phyloP scores from a whole-genome alignment of 2,888 invertebrate species.

The Aleiodes alternator region DNA sequence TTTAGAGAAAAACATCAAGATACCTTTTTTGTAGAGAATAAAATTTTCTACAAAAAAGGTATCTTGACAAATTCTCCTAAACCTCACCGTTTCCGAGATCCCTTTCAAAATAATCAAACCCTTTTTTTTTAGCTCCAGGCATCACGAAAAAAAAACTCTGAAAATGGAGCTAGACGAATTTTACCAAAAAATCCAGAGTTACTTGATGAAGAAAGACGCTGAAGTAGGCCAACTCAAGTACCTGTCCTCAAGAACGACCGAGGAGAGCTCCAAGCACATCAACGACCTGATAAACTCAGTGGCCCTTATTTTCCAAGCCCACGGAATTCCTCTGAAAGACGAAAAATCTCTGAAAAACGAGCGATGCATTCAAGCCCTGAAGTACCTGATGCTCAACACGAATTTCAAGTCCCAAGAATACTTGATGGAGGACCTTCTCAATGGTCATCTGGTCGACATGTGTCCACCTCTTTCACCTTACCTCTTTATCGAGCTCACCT shows the following conservation, averaged over 20 bases:
- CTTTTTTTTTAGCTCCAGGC: too few species aligned
- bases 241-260: conserved; percentile 62
- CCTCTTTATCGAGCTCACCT: conserved; percentile 66
- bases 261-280: conserved; percentile 56
- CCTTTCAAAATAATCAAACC: too few species aligned
- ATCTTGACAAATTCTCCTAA: too few species aligned
- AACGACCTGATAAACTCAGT: conserved; percentile 56
- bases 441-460: conserved; percentile 67
- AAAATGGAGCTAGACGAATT: conserved; percentile 57
- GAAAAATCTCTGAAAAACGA: conserved; percentile 38
- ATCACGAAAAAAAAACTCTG: too few species aligned
- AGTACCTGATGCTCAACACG: conserved; percentile 68
- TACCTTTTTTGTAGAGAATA: too few species aligned
- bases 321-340: conserved; percentile 45
- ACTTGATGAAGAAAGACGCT: conserved; percentile 57
- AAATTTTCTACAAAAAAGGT: too few species aligned
- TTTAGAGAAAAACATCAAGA: too few species aligned
- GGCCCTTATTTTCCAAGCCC: conserved; percentile 46
- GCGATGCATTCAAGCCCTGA: conserved; percentile 58
- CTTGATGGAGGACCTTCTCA: conserved; percentile 64
- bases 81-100: too few species aligned
- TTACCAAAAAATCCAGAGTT: conserved; percentile 56
- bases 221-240: conserved; percentile 58
- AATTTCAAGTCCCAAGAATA: conserved; percentile 64
- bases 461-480: conserved; percentile 68